These are phyloP conservation scores for Ornithorhynchus anatinus DNA, from an alignment of 2,113 vertebrate genomes.

Conservation along the genomic window DNA sequence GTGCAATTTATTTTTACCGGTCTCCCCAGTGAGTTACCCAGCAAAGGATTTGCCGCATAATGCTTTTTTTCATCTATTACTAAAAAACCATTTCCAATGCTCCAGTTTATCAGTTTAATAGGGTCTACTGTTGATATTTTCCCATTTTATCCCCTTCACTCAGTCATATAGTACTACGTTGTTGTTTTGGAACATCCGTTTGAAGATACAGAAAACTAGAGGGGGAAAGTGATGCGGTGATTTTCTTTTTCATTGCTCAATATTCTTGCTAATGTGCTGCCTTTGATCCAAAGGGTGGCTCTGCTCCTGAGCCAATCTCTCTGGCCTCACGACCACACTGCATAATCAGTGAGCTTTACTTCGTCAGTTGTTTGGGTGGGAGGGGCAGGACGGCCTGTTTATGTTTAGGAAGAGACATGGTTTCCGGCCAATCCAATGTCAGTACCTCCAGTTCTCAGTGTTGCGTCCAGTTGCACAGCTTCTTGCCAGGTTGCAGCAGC, in stretches of 20 bases:
- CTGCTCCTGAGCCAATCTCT: neutral
- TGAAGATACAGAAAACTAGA: slow-evolving; percentile 29
- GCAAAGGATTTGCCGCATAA: slow-evolving; percentile 76
- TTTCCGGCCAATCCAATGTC: neutral
- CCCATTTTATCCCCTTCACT: slow-evolving; percentile 52
- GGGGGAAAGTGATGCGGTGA: neutral
- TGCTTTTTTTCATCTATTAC: slow-evolving; percentile 60
- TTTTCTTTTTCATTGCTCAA: neutral
- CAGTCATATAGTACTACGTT: slow-evolving; percentile 13
- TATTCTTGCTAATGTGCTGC: neutral
- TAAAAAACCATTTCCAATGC: slow-evolving; percentile 69
- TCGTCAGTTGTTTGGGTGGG: slow-evolving; percentile 11
- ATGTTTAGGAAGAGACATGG: slow-evolving; percentile 25
- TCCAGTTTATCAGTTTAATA: slow-evolving; percentile 54
- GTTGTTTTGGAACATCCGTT: slow-evolving; percentile 37
- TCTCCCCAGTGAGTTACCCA: slow-evolving; percentile 75
- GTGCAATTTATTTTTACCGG: slow-evolving; percentile 81
- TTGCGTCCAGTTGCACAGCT: too few relatives aligned
- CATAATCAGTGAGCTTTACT: slow-evolving; percentile 19
- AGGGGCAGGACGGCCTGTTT: slow-evolving; percentile 11
- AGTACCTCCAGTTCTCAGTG: neutral
- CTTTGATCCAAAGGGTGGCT: slow-evolving; percentile 35
- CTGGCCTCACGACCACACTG: neutral
- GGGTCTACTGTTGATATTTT: slow-evolving; percentile 55
- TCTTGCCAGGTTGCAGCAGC: too few relatives aligned